Evolutionary conservation across 2,797 vertebrate species (phyloP).

Genomic region (Bovichtus diacanthus): DNA sequence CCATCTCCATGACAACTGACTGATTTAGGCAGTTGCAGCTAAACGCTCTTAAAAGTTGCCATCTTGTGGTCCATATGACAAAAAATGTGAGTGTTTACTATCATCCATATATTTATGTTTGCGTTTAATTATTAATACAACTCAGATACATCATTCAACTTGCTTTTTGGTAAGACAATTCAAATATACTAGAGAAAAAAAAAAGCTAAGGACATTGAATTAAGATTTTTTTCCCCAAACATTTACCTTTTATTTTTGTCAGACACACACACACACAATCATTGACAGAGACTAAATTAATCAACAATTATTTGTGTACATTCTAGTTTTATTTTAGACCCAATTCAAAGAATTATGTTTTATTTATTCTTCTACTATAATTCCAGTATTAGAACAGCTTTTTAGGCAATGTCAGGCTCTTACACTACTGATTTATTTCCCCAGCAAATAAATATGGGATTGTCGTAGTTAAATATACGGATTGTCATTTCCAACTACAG

Average conservation of each 20-base stretch:
- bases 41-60: background rate
- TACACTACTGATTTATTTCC: background rate
- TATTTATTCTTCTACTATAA: background rate
- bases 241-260: too few species aligned
- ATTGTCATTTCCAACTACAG: conserved; percentile 23
- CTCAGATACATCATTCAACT: background rate
- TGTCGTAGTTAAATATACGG: conserved; percentile 19
- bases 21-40: background rate
- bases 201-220: background rate
- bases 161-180: background rate
- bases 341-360: background rate
- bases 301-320: background rate
- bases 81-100: background rate
- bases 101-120: background rate
- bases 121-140: background rate
- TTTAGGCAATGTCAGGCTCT: background rate
- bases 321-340: background rate
- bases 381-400: background rate
- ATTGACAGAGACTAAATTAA: background rate
- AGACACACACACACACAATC: conserved; percentile 1
- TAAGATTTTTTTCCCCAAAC: background rate
- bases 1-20: background rate
- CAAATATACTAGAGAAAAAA: background rate
- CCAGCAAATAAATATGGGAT: conserved; percentile 17
- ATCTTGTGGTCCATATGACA: background rate